Evolutionary conservation across 2,113 vertebrate species (phyloP), one percentile per base, ranked within the genome.

Genomic region (Pandion haliaetus): DNA sequence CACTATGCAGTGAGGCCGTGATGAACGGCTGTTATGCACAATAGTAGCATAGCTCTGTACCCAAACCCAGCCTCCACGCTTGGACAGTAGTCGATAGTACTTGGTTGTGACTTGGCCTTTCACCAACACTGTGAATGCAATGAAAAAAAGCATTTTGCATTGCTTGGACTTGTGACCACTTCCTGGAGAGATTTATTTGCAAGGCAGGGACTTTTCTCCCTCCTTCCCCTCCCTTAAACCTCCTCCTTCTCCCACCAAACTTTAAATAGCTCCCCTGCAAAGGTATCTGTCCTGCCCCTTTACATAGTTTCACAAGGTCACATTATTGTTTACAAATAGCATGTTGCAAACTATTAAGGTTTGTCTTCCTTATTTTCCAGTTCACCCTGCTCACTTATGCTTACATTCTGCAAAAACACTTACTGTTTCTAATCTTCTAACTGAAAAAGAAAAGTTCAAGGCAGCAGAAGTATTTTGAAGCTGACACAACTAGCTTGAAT

Each of bases 71-170:
- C 99, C 99, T 45, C 99, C 99, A 8, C 98, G 98, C 97, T 99
- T 99, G 90, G 99, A 99, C 78, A 99, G 97, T 93, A 99, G 97
- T 78, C 99, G 98, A 97, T 99, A 99, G 97, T 99, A 99, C 93
- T 99, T 99, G 86, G 99, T 99, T 93, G 99, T 99, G 82, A 99
- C 99, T 96, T 99, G 99, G 61, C 99, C 99, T 98, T 99, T 99
- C 96, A 99, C 98, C 93, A 99, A 92, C 97, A 99, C 99, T 99
- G 98, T 24, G 80, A 97, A 86, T 21, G 92, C 71, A 97, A 92
- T 44, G 19, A 4, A 82, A 90, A 86, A 69, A 34, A 44, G 44
- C 10, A 29, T 74, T 83, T 94, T n/a, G n/a, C 3, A 0, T 25
- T 74, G 45, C 45, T 82, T 50, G 18, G 17, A 17, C 10, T 52